Evolutionary conservation across 2,113 vertebrate genomes (phyloP).

Genomic region (Emydocephalus ijimae): DNA sequence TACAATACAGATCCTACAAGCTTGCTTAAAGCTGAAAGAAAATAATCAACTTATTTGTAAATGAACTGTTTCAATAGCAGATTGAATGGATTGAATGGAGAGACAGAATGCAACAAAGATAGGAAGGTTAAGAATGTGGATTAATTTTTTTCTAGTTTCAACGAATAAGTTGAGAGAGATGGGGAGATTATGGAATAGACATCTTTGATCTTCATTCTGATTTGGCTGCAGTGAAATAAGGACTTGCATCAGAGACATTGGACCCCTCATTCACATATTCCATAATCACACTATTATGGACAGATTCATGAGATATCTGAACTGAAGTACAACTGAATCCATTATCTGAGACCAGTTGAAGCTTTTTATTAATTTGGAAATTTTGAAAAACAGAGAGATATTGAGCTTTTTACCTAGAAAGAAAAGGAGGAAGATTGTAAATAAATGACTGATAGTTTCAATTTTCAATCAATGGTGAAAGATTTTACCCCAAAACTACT

Average conservation of each 20-base stretch:
- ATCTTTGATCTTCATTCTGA: rapidly evolving
- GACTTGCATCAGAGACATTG: neutral
- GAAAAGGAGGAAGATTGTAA: neutral
- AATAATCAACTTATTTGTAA: neutral
- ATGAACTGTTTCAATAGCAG: conserved; percentile 10
- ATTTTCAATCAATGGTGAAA: neutral
- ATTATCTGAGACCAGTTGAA: neutral
- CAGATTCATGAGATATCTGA: neutral
- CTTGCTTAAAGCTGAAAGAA: neutral
- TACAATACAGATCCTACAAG: neutral
- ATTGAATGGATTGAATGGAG: neutral
- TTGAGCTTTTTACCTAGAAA: neutral
- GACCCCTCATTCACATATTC: neutral
- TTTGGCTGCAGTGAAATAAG: neutral
- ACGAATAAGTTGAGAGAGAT: neutral
- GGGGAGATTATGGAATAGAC: neutral
- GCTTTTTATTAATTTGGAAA: neutral
- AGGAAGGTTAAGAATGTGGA: neutral
- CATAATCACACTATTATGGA: neutral
- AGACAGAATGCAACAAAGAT: neutral
- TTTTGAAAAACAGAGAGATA: neutral
- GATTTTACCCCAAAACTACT: neutral
- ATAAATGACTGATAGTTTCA: neutral
- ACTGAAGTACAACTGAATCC: neutral
- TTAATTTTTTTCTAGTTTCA: neutral